These are phyloP conservation scores for Microhierax caerulescens DNA, from an alignment of 2,797 vertebrate genomes.

Conservation along the genomic window DNA sequence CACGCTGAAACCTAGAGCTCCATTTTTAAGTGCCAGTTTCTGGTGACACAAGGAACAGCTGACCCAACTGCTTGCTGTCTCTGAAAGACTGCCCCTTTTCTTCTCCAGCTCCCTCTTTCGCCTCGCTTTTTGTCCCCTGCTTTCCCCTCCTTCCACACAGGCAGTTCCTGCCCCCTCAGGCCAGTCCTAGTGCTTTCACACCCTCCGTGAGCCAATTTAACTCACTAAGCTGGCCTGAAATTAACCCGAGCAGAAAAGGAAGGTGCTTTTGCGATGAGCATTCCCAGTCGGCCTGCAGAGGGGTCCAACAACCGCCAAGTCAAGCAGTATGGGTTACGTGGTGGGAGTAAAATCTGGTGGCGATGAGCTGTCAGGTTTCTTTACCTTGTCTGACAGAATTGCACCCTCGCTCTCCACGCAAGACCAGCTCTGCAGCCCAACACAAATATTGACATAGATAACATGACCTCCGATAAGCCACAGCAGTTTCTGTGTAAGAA, in stretches of 20 bases:
- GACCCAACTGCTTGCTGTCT: not conserved
- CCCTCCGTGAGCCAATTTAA: not conserved
- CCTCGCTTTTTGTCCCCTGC: not conserved
- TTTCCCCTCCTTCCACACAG: not conserved
- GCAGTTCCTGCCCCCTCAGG: not conserved
- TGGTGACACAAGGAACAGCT: not conserved
- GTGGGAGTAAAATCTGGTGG: not conserved
- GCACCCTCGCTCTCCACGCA: not conserved
- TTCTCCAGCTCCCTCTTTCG: not conserved
- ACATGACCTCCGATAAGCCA: not conserved
- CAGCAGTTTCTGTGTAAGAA: not conserved
- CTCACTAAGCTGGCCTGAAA: not conserved
- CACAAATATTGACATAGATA: not conserved
- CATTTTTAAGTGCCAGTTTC: not conserved
- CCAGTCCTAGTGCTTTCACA: not conserved
- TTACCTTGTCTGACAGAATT: not conserved
- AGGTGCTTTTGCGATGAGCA: not conserved
- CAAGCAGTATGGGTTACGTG: fast-evolving
- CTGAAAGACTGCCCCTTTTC: not conserved
- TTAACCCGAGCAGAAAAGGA: not conserved
- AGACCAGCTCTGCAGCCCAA: not conserved
- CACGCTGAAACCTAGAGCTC: not conserved
- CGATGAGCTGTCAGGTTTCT: not conserved
- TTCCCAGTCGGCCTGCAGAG: not conserved
- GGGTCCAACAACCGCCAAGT: not conserved